A percentile compares a stretch with the other conserved stretches of the same genome.
phyloP scores from a whole-genome alignment of 2,113 vertebrate species.

The Mobula hypostoma region DNA sequence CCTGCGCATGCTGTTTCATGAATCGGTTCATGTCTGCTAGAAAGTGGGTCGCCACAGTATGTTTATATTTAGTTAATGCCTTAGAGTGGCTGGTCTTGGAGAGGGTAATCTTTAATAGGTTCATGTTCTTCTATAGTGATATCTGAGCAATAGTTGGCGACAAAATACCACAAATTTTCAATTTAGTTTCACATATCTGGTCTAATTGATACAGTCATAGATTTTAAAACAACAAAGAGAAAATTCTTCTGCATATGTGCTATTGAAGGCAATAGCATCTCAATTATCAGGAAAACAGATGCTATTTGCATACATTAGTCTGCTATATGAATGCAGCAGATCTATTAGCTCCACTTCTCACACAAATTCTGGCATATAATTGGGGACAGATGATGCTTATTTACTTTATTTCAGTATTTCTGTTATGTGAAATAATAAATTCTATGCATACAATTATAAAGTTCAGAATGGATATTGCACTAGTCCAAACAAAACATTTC shows the following conservation, averaged over 20 bases:
- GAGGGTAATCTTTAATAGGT: too few relatives aligned
- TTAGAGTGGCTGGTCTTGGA: too few relatives aligned
- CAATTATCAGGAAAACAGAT: neutral
- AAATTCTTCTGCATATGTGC: neutral
- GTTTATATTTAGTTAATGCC: too few relatives aligned
- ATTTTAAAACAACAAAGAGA: neutral
- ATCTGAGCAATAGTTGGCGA: too few relatives aligned
- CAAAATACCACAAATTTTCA: too few relatives aligned
- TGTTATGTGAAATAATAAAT: neutral
- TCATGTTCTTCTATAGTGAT: too few relatives aligned
- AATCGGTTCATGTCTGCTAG: too few relatives aligned
- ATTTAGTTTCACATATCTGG: too few relatives aligned
- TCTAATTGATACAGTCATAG: too few relatives aligned
- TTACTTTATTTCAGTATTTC: neutral
- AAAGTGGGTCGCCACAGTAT: too few relatives aligned
- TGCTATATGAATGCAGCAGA: neutral
- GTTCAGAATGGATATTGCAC: neutral
- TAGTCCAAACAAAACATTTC: neutral
- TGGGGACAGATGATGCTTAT: neutral
- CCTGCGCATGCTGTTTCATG: too few relatives aligned
- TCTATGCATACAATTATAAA: neutral
- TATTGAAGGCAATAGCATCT: neutral
- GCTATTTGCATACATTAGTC: neutral
- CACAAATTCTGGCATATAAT: neutral
- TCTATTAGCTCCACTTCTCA: neutral